phyloP scores from a whole-genome alignment of 2,113 vertebrate species.

The Phyllostomus discolor region DNA sequence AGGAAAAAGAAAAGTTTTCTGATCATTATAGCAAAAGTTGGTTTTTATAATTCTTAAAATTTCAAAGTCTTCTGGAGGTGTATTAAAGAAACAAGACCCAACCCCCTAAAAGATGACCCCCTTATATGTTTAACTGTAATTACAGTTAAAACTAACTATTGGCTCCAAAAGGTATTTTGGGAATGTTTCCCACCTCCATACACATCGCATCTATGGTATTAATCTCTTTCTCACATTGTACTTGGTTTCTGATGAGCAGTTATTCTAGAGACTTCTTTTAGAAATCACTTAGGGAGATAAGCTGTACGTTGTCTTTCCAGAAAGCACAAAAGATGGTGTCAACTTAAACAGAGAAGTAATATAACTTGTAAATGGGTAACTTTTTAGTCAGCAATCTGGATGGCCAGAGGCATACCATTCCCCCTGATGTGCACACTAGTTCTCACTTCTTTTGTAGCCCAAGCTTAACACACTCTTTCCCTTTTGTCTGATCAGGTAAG shows the following conservation, averaged over 20 bases:
- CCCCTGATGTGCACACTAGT: neutral
- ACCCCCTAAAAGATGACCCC: neutral
- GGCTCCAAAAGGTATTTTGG: neutral
- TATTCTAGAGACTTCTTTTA: neutral
- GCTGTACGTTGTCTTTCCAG: neutral
- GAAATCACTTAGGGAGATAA: neutral
- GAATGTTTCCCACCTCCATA: neutral
- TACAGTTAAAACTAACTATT: neutral
- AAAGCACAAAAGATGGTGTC: neutral
- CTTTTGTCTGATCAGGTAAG: constrained; percentile 83
- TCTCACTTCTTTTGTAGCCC: neutral
- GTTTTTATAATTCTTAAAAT: constrained; percentile 14
- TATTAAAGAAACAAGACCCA: neutral
- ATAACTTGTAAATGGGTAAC: neutral
- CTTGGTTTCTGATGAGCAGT: neutral
- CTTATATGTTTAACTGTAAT: neutral
- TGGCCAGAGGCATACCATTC: neutral
- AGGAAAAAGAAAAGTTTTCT: neutral
- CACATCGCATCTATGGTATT: neutral
- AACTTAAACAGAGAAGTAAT: neutral
- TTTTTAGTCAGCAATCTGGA: neutral
- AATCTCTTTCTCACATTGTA: neutral
- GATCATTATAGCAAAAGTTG: neutral
- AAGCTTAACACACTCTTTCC: neutral
- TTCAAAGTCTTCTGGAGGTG: neutral